These are phyloP conservation scores for Ophioninae sp. DNA, from an alignment of 2,888 invertebrate species.

Conservation along the genomic window DNA sequence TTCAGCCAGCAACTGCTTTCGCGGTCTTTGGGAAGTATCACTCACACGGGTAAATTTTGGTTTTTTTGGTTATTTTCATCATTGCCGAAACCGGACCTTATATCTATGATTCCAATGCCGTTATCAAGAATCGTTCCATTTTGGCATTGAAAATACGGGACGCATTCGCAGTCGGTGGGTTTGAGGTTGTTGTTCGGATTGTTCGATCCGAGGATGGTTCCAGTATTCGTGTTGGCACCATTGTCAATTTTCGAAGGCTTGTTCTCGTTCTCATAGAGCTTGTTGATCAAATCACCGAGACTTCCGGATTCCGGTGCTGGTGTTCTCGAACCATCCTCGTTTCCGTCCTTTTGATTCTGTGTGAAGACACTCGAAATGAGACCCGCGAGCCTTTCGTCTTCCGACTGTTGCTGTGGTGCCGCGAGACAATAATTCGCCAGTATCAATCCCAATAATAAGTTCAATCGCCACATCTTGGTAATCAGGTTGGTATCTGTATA, in stretches of 20 bases:
- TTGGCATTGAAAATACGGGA: slow-evolving; percentile 88
- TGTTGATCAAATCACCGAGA: slow-evolving; percentile 40
- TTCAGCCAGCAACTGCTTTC: not conserved
- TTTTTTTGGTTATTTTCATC: not conserved
- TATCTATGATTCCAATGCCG: slow-evolving; percentile 89
- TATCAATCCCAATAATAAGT: slow-evolving; percentile 95
- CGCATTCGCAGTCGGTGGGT: slow-evolving; percentile 85
- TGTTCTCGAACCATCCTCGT: not conserved
- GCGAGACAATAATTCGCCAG: slow-evolving; percentile 63
- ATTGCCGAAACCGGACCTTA: slow-evolving; percentile 82
- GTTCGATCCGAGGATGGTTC: slow-evolving; percentile 45
- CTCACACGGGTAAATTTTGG: slow-evolving; percentile 59
- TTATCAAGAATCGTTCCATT: slow-evolving; percentile 86
- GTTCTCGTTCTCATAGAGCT: slow-evolving; percentile 45
- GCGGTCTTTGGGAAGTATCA: slow-evolving; percentile 64
- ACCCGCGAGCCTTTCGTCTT: slow-evolving; percentile 47
- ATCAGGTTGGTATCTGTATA: slow-evolving; percentile 6
- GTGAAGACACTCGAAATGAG: slow-evolving; percentile 63
- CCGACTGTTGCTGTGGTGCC: slow-evolving; percentile 58
- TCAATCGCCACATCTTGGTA: slow-evolving; percentile 82
- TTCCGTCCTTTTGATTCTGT: not conserved
- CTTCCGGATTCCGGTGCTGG: slow-evolving; percentile 5
- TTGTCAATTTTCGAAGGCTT: not conserved
- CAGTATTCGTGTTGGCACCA: not conserved
- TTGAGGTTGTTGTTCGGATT: slow-evolving; percentile 39